phyloP scores from a whole-genome alignment of 2,113 vertebrate genomes.

The Sturnira hondurensis region DNA sequence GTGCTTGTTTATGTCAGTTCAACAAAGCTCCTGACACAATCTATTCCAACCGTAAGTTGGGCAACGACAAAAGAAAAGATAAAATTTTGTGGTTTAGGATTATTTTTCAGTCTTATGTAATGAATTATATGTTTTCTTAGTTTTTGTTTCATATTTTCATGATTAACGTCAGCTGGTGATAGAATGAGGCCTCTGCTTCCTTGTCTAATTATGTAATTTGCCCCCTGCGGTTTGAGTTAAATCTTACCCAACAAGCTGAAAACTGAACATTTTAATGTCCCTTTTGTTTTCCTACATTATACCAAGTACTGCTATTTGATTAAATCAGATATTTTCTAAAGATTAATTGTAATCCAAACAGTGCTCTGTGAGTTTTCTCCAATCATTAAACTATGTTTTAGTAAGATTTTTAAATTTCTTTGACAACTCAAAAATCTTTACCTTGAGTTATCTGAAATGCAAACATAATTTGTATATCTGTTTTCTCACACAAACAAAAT shows the following conservation, averaged over 20 bases:
- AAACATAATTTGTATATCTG: neutral
- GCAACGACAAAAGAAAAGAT: neutral
- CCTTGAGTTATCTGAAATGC: neutral
- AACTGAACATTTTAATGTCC: neutral
- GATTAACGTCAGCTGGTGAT: neutral
- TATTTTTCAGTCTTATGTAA: neutral
- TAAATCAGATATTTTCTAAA: neutral
- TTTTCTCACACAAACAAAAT: constrained; percentile 2
- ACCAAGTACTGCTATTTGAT: neutral
- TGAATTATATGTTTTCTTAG: neutral
- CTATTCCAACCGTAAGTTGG: neutral
- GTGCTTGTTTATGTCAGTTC: neutral
- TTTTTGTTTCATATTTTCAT: neutral
- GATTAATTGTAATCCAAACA: neutral
- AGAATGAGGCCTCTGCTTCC: neutral
- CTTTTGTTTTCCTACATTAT: neutral
- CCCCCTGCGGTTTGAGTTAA: neutral
- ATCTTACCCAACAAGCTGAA: neutral
- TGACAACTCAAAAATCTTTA: neutral
- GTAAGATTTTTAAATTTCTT: neutral
- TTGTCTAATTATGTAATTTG: neutral
- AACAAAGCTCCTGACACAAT: neutral
- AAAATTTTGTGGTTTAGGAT: neutral
- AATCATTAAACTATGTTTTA: neutral
- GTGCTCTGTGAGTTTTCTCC: neutral